phyloP scores from a whole-genome alignment of 2,113 vertebrate genomes.

The Aegotheles bennettii region DNA sequence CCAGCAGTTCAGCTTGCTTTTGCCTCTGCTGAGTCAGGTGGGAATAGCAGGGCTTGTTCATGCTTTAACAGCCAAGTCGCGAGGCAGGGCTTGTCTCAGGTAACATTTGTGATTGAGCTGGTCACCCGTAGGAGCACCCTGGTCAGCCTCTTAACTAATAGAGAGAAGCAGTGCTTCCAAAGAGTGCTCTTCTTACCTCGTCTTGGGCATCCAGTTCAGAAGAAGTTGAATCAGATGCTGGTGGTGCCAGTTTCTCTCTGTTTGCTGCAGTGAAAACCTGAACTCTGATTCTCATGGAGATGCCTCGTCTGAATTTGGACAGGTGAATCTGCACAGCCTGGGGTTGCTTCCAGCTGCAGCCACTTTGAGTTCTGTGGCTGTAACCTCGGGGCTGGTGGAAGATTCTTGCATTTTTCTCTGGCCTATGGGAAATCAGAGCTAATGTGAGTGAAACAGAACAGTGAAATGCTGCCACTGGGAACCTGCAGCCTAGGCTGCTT shows the following conservation, averaged over 20 bases:
- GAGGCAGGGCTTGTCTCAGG: background rate
- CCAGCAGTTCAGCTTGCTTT: background rate
- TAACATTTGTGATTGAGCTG: background rate
- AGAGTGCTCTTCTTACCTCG: background rate
- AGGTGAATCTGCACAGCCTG: background rate
- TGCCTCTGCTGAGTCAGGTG: background rate
- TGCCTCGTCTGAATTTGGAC: background rate
- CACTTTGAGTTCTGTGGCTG: background rate
- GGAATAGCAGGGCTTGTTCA: background rate
- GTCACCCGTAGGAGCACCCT: background rate
- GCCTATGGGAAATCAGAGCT: background rate
- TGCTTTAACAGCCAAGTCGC: background rate
- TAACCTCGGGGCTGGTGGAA: background rate
- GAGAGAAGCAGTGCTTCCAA: background rate
- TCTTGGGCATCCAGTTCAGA: background rate
- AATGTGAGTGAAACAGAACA: accelerated
- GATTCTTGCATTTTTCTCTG: background rate
- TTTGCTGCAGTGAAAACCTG: background rate
- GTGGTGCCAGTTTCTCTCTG: background rate
- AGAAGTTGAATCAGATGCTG: background rate
- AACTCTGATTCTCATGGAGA: background rate
- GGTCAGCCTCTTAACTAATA: background rate
- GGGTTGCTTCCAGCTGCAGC: background rate
- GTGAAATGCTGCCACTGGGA: background rate
- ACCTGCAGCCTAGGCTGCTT: background rate